Evolutionary conservation across 2,113 vertebrate species (phyloP), one percentile per base, ranked within the genome.

Genomic region (Cryptomyrus ogoouensis): DNA sequence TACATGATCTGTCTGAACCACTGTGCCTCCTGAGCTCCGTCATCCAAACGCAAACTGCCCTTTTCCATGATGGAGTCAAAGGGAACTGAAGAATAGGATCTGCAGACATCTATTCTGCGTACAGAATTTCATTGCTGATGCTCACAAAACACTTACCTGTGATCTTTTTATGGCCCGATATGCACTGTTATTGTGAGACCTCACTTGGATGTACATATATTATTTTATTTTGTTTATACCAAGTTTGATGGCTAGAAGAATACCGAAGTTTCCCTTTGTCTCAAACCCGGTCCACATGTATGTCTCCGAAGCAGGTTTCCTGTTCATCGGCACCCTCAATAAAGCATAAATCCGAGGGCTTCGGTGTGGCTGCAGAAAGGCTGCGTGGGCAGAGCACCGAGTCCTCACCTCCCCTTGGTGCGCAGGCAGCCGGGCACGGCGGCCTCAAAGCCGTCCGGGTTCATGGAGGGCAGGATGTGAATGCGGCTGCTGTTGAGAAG

Each of bases 381-480:
- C 13, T 10, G n/a, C 3, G 66, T 46, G 80, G 80, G 1, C 80
- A 17, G 21, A 42, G 21, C 44, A 0, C 8, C 1, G 47, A 3
- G 24, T 5, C 74, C 83, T 85, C 83, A 85, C 42, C 83, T 85
- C 83, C 83, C 83, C 24, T 27, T 46, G 44, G 21, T 12, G 24
- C 94, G 62, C 62, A 31, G 62, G 62, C 62, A 70, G 62, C n/a
- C 62, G 62, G 62, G 95, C 87, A 97, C 98, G 12, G 98, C 98
- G 93, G 97, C 96, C 94, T 99, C 98, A 21, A 99, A 99, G 92
- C 98, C 98, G 0, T 99, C 98, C 0, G 98, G 98, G 95, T 99
- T 99, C 98, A 99, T 99, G 92, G 98, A 98, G 21, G 98, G 98
- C 95, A 99, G 93, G 94, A 99, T 97, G 94, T 99, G 98, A 90